Evolutionary conservation across 2,113 vertebrate genomes (phyloP).

Genomic region (Catharus fuscescens): DNA sequence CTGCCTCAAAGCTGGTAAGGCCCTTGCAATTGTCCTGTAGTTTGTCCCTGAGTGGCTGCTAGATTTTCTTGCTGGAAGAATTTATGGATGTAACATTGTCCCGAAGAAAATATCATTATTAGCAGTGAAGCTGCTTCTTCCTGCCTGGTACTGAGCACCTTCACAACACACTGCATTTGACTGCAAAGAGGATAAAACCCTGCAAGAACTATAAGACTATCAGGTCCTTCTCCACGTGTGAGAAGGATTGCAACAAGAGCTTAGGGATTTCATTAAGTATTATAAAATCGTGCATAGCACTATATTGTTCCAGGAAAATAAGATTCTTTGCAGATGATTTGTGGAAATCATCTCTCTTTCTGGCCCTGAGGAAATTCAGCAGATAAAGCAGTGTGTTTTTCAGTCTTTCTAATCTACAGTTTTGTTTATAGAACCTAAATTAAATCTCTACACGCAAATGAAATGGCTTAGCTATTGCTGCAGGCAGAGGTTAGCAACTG

Average conservation of each 20-base stretch:
- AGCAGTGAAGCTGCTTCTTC: background rate
- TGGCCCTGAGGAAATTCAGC: background rate
- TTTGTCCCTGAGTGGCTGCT: background rate
- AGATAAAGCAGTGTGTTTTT: background rate
- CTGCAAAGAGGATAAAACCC: background rate
- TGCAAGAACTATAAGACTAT: background rate
- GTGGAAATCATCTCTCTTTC: background rate
- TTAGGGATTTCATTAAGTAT: background rate
- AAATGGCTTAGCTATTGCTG: slow-evolving; percentile 26
- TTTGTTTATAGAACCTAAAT: slow-evolving; percentile 55
- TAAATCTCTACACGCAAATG: slow-evolving; percentile 43
- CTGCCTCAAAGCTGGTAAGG: slow-evolving; percentile 48
- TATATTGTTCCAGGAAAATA: slow-evolving; percentile 12
- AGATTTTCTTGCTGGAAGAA: slow-evolving; percentile 20
- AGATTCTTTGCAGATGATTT: background rate
- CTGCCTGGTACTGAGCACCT: background rate
- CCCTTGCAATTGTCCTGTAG: slow-evolving; percentile 32
- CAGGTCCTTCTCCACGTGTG: background rate
- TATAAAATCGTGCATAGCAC: background rate
- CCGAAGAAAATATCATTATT: slow-evolving; percentile 5
- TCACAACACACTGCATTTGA: background rate
- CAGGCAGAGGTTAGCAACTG: background rate
- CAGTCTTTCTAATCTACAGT: background rate
- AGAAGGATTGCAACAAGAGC: background rate
- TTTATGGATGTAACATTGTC: background rate